A percentile compares a stretch with the other conserved stretches of the same genome.
These are phyloP conservation scores for Tricholaema leucomelas DNA, from an alignment of 2,113 vertebrate species.

Conservation along the genomic window DNA sequence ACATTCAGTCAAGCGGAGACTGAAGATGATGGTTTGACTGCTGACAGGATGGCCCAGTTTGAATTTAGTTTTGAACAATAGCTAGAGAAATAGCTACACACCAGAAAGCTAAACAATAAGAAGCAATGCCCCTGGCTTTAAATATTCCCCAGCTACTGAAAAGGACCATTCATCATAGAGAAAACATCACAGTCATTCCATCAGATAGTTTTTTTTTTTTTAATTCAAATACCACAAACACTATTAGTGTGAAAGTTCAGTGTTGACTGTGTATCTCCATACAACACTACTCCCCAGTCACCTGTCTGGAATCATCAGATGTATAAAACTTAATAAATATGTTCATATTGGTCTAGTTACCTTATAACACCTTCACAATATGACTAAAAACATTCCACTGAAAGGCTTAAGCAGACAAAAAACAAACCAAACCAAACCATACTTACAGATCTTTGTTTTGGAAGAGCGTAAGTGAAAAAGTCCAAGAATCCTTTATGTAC, in stretches of 20 bases:
- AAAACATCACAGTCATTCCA: background rate
- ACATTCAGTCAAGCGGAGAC: background rate
- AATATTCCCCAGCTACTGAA: background rate
- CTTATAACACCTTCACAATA: background rate
- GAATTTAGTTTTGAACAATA: background rate
- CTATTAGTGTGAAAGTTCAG: background rate
- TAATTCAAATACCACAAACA: background rate
- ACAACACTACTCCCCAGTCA: background rate
- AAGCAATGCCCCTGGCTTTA: background rate
- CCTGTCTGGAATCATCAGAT: background rate
- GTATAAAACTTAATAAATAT: background rate
- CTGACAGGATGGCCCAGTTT: background rate
- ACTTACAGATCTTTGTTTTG: constrained; percentile 89
- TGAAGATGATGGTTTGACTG: background rate
- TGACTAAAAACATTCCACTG: background rate
- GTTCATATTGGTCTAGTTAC: background rate
- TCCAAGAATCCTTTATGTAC: constrained; percentile 98
- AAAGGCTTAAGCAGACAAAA: background rate
- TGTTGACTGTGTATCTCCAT: background rate
- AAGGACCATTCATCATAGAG: background rate
- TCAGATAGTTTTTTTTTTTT: background rate
- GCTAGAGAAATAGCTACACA: background rate
- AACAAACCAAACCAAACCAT: background rate
- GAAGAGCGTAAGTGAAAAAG: constrained; percentile 83
- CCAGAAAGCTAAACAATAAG: background rate